These are phyloP conservation scores for Potamarius usumacintae DNA, from an alignment of 2,113 vertebrate species.

Conservation along the genomic window DNA sequence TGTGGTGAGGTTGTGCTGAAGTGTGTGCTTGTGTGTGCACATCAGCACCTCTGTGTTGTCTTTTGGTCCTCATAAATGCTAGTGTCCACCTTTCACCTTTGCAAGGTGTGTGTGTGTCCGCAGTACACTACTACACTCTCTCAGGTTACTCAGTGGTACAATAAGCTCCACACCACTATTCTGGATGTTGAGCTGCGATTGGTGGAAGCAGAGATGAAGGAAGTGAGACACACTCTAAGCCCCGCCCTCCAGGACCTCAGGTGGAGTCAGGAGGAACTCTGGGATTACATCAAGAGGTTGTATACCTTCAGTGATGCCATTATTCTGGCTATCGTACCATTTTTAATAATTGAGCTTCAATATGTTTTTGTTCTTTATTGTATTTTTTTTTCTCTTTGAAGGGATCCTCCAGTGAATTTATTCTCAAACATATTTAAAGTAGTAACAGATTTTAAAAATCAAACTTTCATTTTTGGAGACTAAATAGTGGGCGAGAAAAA, in stretches of 20 bases:
- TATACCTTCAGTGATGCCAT: neutral
- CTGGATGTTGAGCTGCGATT: constrained; percentile 68
- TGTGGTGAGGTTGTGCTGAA: constrained; percentile 60
- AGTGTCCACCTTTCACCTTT: neutral
- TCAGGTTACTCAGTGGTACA: constrained; percentile 71
- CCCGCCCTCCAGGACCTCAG: constrained; percentile 66
- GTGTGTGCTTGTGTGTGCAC: neutral
- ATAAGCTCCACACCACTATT: constrained; percentile 69
- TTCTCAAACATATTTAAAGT: too few relatives aligned
- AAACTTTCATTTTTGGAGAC: too few relatives aligned
- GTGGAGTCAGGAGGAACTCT: constrained; percentile 70
- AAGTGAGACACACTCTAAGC: constrained; percentile 64
- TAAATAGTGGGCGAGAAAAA: too few relatives aligned
- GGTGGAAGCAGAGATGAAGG: constrained; percentile 63
- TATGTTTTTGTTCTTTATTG: neutral
- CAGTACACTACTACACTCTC: constrained; percentile 71
- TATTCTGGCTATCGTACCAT: neutral
- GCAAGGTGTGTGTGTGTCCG: neutral
- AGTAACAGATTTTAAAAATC: too few relatives aligned
- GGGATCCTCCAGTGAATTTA: too few relatives aligned
- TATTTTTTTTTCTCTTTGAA: too few relatives aligned
- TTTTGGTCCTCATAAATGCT: neutral
- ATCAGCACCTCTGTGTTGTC: neutral
- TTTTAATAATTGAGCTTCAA: neutral
- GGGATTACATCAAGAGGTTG: constrained; percentile 67